Conservation (phyloP, 92 coral and sea anemone species). For the Diadumene lineata region DNA sequence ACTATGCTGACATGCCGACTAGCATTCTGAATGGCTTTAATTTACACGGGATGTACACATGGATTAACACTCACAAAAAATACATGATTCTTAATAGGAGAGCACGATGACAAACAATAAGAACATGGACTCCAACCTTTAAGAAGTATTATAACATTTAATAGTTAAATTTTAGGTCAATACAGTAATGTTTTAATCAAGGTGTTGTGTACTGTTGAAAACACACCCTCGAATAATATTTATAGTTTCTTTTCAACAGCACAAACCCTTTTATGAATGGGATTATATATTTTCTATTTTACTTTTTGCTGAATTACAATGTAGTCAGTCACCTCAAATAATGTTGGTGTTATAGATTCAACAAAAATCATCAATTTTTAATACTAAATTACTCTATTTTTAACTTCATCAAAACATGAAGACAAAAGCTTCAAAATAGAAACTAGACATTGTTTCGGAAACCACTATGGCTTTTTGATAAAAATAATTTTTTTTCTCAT, state of each 20-base stretch:
- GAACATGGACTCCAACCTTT: neutral
- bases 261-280: neutral
- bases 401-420: no score
- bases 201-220: neutral
- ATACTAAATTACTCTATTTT: no score
- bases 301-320: no score
- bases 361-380: no score
- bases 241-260: neutral
- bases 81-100: conserved; percentile 61
- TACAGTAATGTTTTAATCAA: neutral
- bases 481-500: no score
- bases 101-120: conserved; percentile 21
- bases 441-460: no score
- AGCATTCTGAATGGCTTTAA: conserved; percentile 62
- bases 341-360: no score
- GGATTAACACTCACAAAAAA: conserved; percentile 65
- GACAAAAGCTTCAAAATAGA: no score
- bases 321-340: no score
- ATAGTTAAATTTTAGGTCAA: neutral
- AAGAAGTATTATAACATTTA: neutral
- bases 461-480: no score
- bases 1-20: conserved; percentile 44
- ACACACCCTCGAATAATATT: neutral
- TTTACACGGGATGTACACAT: conserved; percentile 59
- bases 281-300: no score